Evolutionary conservation across 2,888 invertebrate genomes (phyloP), one percentile per base, ranked within the genome.

Genomic region (Callosobruchus maculatus): DNA sequence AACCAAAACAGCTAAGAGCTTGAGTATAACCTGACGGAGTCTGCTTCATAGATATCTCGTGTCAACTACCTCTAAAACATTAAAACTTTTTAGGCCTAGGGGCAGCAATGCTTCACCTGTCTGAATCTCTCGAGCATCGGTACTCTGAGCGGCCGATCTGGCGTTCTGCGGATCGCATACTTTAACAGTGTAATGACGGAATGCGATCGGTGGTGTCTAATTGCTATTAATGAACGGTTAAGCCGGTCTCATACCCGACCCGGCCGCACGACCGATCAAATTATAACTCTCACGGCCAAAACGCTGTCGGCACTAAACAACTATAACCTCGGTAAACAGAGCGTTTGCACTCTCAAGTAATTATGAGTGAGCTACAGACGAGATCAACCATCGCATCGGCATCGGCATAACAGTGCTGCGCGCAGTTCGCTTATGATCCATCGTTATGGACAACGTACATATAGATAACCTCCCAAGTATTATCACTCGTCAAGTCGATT

Each of bases 261-360:
- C 49, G 49, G 49, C 49, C 49, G 86, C 87, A 87, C 87, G 87
- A 87, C 86, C 86, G 86, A 86, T 86, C 85, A 86, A 87, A 86
- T 87, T 87, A 86, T 87, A 87, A 87, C 85, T 86, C 84, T 83
- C 66, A 73, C 70, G 82, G 78, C 82, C 83, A 84, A 83, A 84
- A 84, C 84, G 85, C 85, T 84, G 83, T 84, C 81, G 86, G 86
- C 85, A 18, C 83, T 85, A 85, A 85, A 83, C 85, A 85, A 85
- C 85, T 84, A 85, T 83, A 84, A 85, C 84, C 84, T 84, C 84
- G 82, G 85, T 84, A 86, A 86, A 86, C 85, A 85, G 84, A 85
- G 85, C 86, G 85, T 86, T 86, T 86, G 85, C 85, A 86, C 85
- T 85, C 85, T 81, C 82, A 85, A 49, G 49, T 84, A 85, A 85